phyloP scores from a whole-genome alignment of 2,888 invertebrate genomes.

The Phaonia tiefii region DNA sequence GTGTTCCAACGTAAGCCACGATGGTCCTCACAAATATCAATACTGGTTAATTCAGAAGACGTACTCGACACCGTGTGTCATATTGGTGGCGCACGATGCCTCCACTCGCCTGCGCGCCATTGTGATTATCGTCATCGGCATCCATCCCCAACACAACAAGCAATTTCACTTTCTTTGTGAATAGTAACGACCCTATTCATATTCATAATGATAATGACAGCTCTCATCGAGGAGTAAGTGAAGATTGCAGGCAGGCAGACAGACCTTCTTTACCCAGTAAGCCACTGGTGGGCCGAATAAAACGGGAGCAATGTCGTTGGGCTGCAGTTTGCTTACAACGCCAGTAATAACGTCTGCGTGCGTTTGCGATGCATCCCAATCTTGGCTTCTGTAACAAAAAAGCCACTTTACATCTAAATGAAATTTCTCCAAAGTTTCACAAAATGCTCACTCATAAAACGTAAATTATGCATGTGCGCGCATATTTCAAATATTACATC shows the following conservation, averaged over 20 bases:
- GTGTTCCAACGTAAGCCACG: slow-evolving; percentile 15
- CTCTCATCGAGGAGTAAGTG: neutral
- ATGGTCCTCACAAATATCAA: neutral
- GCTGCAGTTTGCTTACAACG: slow-evolving; percentile 9
- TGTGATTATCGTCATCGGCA: neutral
- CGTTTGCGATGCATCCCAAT: slow-evolving; percentile 6
- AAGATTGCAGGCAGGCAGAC: neutral
- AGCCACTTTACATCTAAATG: neutral
- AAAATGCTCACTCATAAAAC: slow-evolving; percentile 9
- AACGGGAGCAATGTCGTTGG: slow-evolving; percentile 27
- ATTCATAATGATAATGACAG: neutral
- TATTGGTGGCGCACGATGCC: neutral
- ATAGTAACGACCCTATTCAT: slow-evolving; percentile 50
- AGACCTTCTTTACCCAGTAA: neutral
- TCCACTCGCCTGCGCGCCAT: neutral
- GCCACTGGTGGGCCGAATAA: neutral
- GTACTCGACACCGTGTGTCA: neutral
- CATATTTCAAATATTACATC: neutral
- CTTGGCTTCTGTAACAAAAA: neutral
- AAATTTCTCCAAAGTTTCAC: slow-evolving; percentile 28
- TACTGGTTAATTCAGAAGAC: slow-evolving; percentile 5
- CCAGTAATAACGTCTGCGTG: too few species aligned
- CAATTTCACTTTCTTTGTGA: slow-evolving; percentile 63
- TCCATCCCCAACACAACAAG: slow-evolving; percentile 15
- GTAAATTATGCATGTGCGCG: neutral